phyloP scores from a whole-genome alignment of 2,113 vertebrate species.

The Romanogobio albipinnatus region DNA sequence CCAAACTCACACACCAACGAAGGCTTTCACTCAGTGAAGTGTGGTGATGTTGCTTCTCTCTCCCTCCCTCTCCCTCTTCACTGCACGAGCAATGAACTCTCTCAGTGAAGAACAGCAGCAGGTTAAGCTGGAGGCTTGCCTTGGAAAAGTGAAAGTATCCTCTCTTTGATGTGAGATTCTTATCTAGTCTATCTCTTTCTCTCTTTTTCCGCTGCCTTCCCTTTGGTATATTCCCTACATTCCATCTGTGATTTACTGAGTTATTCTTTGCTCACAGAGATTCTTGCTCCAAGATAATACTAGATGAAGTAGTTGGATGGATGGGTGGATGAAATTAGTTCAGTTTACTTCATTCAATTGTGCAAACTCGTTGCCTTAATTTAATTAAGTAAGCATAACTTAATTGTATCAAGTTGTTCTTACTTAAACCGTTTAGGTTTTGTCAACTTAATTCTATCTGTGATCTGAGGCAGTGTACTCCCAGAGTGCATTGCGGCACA shows the following conservation, averaged over 20 bases:
- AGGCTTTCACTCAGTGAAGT: conserved; percentile 60
- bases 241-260: neutral
- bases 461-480: too few relatives aligned
- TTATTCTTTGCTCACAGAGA: neutral
- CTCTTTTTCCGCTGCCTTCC: too few relatives aligned
- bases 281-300: neutral
- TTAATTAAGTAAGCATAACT: too few relatives aligned
- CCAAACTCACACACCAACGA: neutral
- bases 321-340: too few relatives aligned
- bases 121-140: conserved; percentile 52
- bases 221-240: neutral
- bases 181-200: conserved; percentile 23
- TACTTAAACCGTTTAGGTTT: too few relatives aligned
- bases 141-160: conserved; percentile 53
- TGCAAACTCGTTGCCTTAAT: too few relatives aligned
- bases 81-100: conserved; percentile 57
- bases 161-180: conserved; percentile 55
- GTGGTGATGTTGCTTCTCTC: conserved; percentile 50
- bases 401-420: too few relatives aligned
- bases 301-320: neutral
- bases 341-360: too few relatives aligned
- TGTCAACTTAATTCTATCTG: too few relatives aligned
- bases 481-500: too few relatives aligned
- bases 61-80: conserved; percentile 9
- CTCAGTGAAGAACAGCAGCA: conserved; percentile 44